These are phyloP conservation scores for Macheiramphus alcinus DNA, from an alignment of 2,113 vertebrate species.

Conservation along the genomic window DNA sequence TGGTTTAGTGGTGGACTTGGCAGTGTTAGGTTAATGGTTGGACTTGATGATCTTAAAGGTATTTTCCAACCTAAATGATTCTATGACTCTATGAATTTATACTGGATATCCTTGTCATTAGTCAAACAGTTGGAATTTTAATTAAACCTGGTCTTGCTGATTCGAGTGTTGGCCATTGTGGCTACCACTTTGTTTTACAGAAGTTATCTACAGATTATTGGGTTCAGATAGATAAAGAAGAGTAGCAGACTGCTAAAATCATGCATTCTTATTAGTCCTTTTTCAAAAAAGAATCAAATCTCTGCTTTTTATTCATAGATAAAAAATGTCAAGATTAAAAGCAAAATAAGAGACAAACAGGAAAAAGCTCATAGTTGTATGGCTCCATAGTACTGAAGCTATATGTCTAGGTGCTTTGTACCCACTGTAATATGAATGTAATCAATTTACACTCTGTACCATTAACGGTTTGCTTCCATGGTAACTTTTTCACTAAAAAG, in stretches of 20 bases:
- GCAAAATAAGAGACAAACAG: neutral
- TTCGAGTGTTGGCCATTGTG: neutral
- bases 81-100: neutral
- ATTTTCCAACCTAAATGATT: neutral
- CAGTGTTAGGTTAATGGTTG: neutral
- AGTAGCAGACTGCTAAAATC: neutral
- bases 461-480: neutral
- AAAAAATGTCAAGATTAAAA: neutral
- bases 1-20: neutral
- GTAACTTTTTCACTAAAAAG: slow-evolving; percentile 53
- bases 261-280: neutral
- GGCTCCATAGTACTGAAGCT: neutral
- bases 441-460: neutral
- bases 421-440: neutral
- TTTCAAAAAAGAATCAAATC: neutral
- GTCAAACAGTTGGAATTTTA: neutral
- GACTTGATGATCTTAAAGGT: neutral
- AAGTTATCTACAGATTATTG: neutral
- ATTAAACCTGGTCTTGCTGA: neutral
- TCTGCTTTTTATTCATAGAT: neutral
- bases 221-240: neutral
- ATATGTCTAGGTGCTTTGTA: neutral
- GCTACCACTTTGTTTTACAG: neutral
- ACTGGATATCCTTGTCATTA: neutral
- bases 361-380: neutral